phyloP scores from a whole-genome alignment of 2,888 invertebrate genomes.

The Minunthozetes semirufus region DNA sequence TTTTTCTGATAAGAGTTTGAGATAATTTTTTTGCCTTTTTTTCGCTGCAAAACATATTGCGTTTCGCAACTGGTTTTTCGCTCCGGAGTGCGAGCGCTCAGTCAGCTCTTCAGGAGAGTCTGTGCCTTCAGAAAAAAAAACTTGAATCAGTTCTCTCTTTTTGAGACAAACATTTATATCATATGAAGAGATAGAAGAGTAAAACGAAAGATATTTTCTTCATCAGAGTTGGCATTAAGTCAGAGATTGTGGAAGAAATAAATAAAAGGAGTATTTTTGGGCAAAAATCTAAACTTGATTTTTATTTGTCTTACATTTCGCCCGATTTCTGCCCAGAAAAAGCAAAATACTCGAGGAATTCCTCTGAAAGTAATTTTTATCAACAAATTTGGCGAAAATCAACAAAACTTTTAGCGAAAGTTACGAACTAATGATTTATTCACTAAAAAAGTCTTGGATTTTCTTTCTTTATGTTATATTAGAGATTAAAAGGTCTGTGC shows the following conservation, averaged over 20 bases:
- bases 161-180: not conserved
- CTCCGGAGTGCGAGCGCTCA: not conserved
- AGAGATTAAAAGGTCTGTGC: not conserved
- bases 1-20: not conserved
- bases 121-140: not conserved
- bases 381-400: not conserved
- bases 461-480: not conserved
- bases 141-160: not conserved
- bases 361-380: not conserved
- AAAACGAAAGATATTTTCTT: too few species aligned
- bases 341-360: not conserved
- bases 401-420: not conserved
- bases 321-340: not conserved
- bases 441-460: not conserved
- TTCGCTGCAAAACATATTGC: not conserved
- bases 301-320: not conserved
- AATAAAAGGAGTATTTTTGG: too few species aligned
- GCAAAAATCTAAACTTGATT: not conserved
- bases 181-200: not conserved
- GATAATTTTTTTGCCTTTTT: not conserved
- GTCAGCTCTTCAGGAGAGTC: not conserved
- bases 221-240: too few species aligned
- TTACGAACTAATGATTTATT: constrained; percentile 4
- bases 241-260: too few species aligned
- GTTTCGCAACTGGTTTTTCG: not conserved